Conservation (phyloP, 30 jellyfish, hydroid and myxozoan genomes). For the Turritopsis dohrnii region DNA sequence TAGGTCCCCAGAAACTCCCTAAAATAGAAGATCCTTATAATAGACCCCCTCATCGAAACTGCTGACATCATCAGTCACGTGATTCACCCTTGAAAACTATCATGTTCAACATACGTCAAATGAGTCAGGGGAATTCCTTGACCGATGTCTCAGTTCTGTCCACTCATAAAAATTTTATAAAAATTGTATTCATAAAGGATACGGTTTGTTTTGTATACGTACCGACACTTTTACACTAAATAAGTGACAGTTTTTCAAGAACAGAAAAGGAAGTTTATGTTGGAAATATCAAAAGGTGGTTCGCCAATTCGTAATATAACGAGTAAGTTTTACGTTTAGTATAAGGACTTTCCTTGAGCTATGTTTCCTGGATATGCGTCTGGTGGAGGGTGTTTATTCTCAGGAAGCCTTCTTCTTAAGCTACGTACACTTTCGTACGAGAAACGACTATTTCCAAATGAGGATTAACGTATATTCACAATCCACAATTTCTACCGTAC, state of each 20-base stretch:
- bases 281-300: background rate
- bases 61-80: too few relatives aligned
- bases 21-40: too few relatives aligned
- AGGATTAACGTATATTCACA: too few relatives aligned
- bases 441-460: background rate
- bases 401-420: constrained; percentile 24
- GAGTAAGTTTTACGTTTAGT: constrained; percentile 26
- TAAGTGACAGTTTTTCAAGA: background rate
- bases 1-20: too few relatives aligned
- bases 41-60: too few relatives aligned
- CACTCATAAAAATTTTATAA: too few relatives aligned
- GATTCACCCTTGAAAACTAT: too few relatives aligned
- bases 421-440: background rate
- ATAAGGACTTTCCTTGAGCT: background rate
- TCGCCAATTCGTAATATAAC: constrained; percentile 27
- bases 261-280: background rate
- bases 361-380: constrained; percentile 26
- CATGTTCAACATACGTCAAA: too few relatives aligned
- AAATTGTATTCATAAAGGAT: too few relatives aligned
- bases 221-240: background rate
- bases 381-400: constrained; percentile 41
- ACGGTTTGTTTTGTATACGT: constrained; percentile 36
- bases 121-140: too few relatives aligned
- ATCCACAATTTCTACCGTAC: too few relatives aligned
- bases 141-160: too few relatives aligned